phyloP scores from a whole-genome alignment of 1,140 invertebrate genomes.

The Formica exsecta region DNA sequence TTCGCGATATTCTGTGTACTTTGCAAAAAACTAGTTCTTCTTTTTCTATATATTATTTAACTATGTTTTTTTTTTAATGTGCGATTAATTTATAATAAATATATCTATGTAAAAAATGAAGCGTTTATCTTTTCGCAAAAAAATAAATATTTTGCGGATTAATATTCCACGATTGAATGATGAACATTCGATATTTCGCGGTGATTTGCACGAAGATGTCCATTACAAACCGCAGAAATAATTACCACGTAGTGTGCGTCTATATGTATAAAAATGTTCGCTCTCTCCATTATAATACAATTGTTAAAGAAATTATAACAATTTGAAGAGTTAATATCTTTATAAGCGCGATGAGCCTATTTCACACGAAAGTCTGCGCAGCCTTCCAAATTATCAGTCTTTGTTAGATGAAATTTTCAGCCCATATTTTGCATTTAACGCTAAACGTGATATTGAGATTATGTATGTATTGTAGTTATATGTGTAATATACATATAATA shows the following conservation, averaged over 20 bases:
- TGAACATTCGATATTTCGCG: conserved; percentile 3
- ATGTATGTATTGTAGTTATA: neutral
- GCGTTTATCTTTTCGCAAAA: neutral
- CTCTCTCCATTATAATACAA: neutral
- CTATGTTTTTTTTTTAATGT: conserved; percentile 64
- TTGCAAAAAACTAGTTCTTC: neutral
- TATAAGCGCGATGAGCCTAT: neutral
- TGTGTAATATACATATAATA: neutral
- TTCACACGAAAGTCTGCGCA: neutral
- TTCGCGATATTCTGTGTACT: neutral
- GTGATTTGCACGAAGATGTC: neutral
- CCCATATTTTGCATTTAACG: neutral
- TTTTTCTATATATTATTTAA: neutral
- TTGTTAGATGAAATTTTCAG: neutral
- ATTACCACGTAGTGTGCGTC: neutral
- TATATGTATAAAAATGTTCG: too few species aligned
- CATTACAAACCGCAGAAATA: neutral
- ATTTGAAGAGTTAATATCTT: neutral
- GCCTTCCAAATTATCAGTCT: conserved; percentile 25
- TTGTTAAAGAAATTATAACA: neutral
- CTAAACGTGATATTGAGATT: neutral
- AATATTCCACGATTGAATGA: neutral
- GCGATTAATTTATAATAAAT: too few species aligned
- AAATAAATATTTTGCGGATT: neutral
- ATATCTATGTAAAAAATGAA: neutral